Conservation (phyloP, 1,140 invertebrate genomes). For the Bradynema listronoti region DNA sequence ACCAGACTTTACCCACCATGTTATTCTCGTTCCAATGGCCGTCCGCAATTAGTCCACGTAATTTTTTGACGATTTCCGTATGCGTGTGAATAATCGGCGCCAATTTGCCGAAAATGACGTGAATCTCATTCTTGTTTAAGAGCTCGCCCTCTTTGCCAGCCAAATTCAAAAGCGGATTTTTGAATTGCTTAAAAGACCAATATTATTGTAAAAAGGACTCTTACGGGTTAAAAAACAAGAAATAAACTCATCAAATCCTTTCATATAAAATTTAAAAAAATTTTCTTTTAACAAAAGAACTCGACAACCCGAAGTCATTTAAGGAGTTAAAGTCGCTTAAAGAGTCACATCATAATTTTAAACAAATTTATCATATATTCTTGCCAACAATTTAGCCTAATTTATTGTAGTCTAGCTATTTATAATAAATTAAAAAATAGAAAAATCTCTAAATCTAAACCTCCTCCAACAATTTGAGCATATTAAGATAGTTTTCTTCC, state of each 20-base stretch:
- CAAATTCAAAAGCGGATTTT: slow-evolving; percentile 25
- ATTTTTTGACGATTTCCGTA: slow-evolving; percentile 16
- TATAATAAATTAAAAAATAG: too few relatives aligned
- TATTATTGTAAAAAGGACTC: background rate
- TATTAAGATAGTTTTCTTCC: slow-evolving; percentile 31
- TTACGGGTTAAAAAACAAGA: background rate
- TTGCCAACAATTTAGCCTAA: too few relatives aligned
- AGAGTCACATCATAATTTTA: too few relatives aligned
- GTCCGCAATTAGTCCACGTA: background rate
- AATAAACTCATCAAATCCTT: background rate
- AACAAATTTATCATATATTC: too few relatives aligned
- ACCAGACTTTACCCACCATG: slow-evolving; percentile 31
- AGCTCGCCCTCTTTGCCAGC: slow-evolving; percentile 8
- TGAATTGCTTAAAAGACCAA: slow-evolving; percentile 21
- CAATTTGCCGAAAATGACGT: slow-evolving; percentile 25
- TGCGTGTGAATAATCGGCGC: slow-evolving; percentile 26
- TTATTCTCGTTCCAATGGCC: slow-evolving; percentile 10
- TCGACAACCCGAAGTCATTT: background rate
- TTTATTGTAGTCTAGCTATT: too few relatives aligned
- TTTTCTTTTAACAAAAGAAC: background rate
- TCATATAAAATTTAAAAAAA: slow-evolving; percentile 10
- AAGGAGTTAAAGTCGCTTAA: too few relatives aligned
- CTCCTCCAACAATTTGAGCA: slow-evolving; percentile 17
- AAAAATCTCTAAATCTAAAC: too few relatives aligned
- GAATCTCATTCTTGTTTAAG: slow-evolving; percentile 23